Percentiles rank a stretch among this genome's conserved stretches.
These are phyloP conservation scores for Vulpes vulpes DNA, from an alignment of 2,113 vertebrate species.

Conservation along the genomic window DNA sequence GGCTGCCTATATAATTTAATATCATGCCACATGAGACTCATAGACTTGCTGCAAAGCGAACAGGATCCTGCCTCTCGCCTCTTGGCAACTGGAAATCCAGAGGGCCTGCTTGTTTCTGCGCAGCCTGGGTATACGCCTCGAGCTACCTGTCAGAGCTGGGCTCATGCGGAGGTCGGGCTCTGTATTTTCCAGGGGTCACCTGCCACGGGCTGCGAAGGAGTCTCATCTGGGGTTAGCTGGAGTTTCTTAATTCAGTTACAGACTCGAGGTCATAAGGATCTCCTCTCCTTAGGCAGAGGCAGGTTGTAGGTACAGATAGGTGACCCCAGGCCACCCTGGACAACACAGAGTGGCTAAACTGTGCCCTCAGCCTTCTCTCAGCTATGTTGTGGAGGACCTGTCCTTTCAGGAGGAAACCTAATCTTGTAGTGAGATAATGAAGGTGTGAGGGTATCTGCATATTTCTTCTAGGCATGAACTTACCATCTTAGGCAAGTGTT, in stretches of 20 bases:
- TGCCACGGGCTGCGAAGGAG: neutral
- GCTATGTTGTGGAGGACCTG: neutral
- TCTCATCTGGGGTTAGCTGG: neutral
- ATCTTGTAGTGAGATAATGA: neutral
- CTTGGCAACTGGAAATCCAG: constrained; percentile 78
- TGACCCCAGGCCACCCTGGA: neutral
- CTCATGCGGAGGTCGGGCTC: neutral
- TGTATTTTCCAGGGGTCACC: neutral
- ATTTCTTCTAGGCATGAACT: neutral
- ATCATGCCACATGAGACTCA: constrained; percentile 91
- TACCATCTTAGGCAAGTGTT: neutral
- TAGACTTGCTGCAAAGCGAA: constrained; percentile 89
- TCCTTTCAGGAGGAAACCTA: neutral
- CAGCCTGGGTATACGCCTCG: constrained; percentile 55
- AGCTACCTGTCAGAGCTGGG: constrained; percentile 53
- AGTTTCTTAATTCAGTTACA: neutral
- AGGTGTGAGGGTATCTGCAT: neutral
- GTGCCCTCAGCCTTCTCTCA: neutral
- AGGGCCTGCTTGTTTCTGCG: constrained; percentile 72
- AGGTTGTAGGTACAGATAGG: neutral
- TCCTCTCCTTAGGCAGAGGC: neutral
- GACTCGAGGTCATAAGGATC: neutral
- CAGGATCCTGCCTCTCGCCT: constrained; percentile 85
- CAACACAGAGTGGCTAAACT: neutral
- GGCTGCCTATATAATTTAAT: constrained; percentile 93